Conservation (phyloP, 2,113 vertebrate genomes). For the rat (Rattus norvegicus) region DNA sequence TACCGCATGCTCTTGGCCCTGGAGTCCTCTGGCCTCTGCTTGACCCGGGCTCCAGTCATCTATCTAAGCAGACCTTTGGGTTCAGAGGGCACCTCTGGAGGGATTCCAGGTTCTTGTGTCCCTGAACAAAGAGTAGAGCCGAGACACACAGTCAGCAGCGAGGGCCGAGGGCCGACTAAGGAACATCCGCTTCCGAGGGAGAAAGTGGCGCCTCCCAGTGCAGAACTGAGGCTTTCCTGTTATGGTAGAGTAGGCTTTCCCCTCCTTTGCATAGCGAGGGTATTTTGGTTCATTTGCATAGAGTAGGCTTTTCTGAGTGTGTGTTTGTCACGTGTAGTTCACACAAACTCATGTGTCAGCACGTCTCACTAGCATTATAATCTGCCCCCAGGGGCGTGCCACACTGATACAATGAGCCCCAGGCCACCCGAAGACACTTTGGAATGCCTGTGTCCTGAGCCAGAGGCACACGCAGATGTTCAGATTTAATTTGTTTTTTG, state of each 20-base stretch:
- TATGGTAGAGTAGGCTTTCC: neutral
- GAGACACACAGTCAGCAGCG: neutral
- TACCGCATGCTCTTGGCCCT: no score
- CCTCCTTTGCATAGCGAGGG: neutral
- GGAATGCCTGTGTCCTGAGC: neutral
- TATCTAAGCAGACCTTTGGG: neutral
- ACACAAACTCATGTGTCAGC: neutral
- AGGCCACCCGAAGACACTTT: neutral
- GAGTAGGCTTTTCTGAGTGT: neutral
- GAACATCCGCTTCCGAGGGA: neutral
- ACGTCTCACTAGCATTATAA: neutral
- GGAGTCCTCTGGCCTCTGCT: neutral
- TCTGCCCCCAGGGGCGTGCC: neutral
- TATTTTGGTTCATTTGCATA: conserved; percentile 11
- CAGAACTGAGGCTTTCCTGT: neutral
- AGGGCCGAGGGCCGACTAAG: neutral
- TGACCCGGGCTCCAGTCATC: neutral
- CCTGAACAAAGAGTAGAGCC: neutral
- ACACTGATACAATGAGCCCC: neutral
- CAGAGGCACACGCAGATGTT: neutral
- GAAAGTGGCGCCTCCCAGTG: neutral
- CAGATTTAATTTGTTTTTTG: neutral
- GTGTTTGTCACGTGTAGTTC: neutral
- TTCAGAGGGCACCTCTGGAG: neutral
- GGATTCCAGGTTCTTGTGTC: neutral